Evolutionary conservation across 2,797 vertebrate species (phyloP).

Genomic region (Coracias cyanogaster): DNA sequence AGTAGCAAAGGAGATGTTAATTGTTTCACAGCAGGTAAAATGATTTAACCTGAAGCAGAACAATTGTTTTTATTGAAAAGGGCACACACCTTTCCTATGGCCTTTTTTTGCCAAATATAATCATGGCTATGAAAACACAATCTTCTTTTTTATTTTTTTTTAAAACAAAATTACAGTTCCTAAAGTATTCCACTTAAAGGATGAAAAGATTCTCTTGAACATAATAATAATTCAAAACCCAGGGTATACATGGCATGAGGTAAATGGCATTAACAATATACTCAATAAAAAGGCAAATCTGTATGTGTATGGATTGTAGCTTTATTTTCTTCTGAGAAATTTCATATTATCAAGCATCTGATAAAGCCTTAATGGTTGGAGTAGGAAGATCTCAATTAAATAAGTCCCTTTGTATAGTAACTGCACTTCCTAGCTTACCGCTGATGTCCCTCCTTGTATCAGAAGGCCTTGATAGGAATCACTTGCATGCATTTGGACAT

Average conservation of each 20-base stretch:
- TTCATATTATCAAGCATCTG: constrained; percentile 16
- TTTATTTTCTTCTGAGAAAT: not conserved
- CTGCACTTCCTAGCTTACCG: not conserved
- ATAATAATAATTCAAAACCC: not conserved
- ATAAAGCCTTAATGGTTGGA: not conserved
- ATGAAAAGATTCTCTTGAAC: not conserved
- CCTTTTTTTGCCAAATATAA: not conserved
- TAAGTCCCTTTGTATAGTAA: not conserved
- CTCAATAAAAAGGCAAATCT: constrained; percentile 15
- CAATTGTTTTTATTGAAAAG: constrained; percentile 64
- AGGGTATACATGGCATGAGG: not conserved
- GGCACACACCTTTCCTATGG: not conserved
- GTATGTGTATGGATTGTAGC: not conserved
- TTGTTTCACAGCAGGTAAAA: constrained; percentile 67
- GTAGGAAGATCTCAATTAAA: not conserved
- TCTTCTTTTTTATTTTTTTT: not conserved
- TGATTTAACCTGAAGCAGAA: constrained; percentile 65
- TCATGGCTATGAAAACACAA: not conserved
- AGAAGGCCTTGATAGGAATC: constrained; percentile 27
- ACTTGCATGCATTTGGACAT: constrained; percentile 8
- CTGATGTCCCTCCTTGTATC: not conserved
- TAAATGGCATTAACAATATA: constrained; percentile 31
- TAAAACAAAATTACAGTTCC: not conserved
- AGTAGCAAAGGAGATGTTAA: constrained; percentile 67
- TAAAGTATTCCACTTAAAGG: not conserved